Conservation (phyloP, 2,113 vertebrate genomes). For the Zosterops pallidus region DNA sequence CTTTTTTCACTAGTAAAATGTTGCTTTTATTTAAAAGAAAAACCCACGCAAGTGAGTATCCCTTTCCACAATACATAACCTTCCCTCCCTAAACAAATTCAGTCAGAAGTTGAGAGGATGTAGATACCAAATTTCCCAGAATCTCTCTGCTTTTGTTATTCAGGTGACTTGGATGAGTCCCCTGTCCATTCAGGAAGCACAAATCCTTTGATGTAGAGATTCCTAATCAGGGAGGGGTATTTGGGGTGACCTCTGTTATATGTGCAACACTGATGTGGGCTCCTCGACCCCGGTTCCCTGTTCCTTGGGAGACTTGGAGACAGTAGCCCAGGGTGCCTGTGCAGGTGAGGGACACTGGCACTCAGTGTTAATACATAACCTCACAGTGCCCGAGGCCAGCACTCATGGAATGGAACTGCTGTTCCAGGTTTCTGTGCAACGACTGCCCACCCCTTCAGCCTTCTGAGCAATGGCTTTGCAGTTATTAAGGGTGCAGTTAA, state of each 20-base stretch:
- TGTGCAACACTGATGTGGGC: not conserved
- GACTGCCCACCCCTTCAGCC: not conserved
- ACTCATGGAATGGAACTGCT: not conserved
- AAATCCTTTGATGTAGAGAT: not conserved
- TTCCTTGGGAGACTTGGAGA: not conserved
- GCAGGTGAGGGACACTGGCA: not conserved
- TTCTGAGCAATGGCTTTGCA: not conserved
- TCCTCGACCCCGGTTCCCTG: not conserved
- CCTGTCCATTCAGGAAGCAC: not conserved
- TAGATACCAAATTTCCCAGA: not conserved
- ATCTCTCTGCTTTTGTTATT: not conserved
- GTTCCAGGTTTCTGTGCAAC: not conserved
- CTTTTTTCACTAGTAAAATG: not conserved
- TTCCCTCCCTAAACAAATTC: not conserved
- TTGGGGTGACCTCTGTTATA: not conserved
- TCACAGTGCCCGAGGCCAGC: not conserved
- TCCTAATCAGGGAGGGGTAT: not conserved
- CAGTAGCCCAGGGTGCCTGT: fast-evolving
- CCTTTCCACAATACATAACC: not conserved
- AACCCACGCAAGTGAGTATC: not conserved
- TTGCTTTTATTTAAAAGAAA: not conserved
- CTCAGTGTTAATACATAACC: not conserved
- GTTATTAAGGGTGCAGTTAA: not conserved
- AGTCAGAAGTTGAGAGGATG: not conserved
- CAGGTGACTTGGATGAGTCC: not conserved